Base-by-base conservation (phyloP, 2,113 vertebrate genomes). In the Paratilapia polleni region DNA sequence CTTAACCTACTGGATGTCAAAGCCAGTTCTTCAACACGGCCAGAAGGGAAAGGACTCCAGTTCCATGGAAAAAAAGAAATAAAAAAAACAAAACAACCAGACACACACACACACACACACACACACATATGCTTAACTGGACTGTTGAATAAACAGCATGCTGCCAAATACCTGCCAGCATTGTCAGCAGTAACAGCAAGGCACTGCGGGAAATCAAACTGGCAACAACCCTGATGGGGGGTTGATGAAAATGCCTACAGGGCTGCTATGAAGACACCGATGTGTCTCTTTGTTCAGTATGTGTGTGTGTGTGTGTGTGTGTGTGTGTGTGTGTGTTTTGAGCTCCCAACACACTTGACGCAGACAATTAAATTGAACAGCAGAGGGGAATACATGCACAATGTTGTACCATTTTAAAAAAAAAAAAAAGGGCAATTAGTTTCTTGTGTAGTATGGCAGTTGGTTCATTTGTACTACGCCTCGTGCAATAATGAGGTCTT, bases 1-100 rank as follows among this genome's bases (percentile, higher is more conserved):
- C 96, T 97, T 97, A 95, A 95, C 94, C 78, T 20, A 80, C 92
- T 94, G 92, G 91, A 93, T 59, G 78, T 92, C 56, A 84, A 93
- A 95, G 92, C 86, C 86, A 82, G 91, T 91, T 94, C 93, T 87
- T 88, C 52, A 22, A 9, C 31, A 5, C 34, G 6, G 49, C 24
- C 81, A 84, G 81, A 77, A 79, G 66, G 77, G 59, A 80, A 87
- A 88, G 80, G 61, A 63, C 68, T 74, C 17, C n/a, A 57, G 68
- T 22, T 78, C 8, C 52, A 12, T 0, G 0, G 31, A 8, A 13
- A 3, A 2, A 1, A n/a, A n/a, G n/a, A n/a, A n/a, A n/a, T n/a
- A n/a, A n/a, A n/a, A n/a, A n/a, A n/a, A n/a, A n/a, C n/a, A n/a
- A n/a, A n/a, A n/a, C n/a, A n/a, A n/a, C n/a, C 31, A 6, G 7